These are phyloP conservation scores for Lichenostomus cassidix DNA, from an alignment of 2,113 vertebrate species.

Conservation along the genomic window DNA sequence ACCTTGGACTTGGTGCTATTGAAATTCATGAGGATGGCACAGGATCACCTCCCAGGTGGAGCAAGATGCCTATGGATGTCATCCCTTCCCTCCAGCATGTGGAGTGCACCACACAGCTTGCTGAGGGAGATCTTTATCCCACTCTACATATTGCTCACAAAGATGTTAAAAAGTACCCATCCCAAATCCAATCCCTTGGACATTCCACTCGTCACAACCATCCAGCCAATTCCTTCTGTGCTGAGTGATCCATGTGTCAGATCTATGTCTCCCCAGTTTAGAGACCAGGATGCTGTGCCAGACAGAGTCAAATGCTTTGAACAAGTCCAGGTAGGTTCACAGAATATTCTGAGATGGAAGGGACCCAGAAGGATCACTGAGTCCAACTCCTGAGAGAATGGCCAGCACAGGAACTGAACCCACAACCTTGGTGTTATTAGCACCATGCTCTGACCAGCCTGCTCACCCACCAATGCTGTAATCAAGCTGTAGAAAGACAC, in stretches of 20 bases:
- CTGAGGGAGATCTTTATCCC: neutral
- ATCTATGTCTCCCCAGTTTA: neutral
- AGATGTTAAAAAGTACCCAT: neutral
- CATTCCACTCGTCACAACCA: fast-evolving
- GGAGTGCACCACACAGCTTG: neutral
- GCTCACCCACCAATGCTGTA: neutral
- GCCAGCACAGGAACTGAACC: neutral
- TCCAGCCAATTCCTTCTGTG: neutral
- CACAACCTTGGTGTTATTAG: neutral
- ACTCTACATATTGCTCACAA: neutral
- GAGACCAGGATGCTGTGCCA: neutral
- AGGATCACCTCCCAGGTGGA: no score
- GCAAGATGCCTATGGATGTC: neutral
- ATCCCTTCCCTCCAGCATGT: fast-evolving
- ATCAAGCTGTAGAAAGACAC: neutral
- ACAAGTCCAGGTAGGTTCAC: neutral
- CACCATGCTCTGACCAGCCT: neutral
- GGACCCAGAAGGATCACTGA: no score
- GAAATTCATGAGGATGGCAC: neutral
- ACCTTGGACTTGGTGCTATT: neutral
- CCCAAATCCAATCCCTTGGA: neutral
- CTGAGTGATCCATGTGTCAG: neutral
- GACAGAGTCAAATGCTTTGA: neutral
- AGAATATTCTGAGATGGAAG: neutral
- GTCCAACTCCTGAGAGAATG: neutral